phyloP scores from a whole-genome alignment of 1,140 invertebrate genomes.

The Drosophila mauritiana region DNA sequence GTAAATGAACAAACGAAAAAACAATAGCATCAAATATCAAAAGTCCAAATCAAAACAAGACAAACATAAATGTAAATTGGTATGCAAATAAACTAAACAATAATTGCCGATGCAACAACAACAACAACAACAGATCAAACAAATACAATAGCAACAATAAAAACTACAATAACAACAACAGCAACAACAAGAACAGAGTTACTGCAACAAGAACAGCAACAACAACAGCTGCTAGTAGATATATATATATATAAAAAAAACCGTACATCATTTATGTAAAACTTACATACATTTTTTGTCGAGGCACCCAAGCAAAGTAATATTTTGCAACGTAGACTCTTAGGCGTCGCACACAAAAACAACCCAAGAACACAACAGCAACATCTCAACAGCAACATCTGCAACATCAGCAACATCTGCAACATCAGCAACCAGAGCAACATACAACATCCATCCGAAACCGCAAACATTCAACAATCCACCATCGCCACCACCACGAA shows the following conservation, averaged over 20 bases:
- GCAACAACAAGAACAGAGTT: constrained; percentile 47
- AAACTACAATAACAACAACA: constrained; percentile 34
- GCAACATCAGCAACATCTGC: constrained; percentile 36
- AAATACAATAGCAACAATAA: constrained; percentile 42
- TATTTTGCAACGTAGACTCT: constrained; percentile 75
- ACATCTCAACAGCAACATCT: constrained; percentile 37
- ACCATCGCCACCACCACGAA: constrained; percentile 66
- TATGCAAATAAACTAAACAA: constrained; percentile 50
- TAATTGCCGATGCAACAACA: constrained; percentile 29
- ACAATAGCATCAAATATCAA: constrained; percentile 32
- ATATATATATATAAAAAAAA: constrained; percentile 27
- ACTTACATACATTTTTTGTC: constrained; percentile 52
- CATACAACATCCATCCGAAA: constrained; percentile 24
- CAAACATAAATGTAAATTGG: constrained; percentile 75
- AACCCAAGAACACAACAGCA: constrained; percentile 44
- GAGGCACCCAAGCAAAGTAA: constrained; percentile 65
- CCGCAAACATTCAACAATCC: constrained; percentile 52
- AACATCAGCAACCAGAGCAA: constrained; percentile 44
- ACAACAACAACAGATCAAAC: constrained; percentile 23
- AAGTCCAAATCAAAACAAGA: constrained; percentile 41
- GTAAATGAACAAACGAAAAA: constrained; percentile 48
- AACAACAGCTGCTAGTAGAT: constrained; percentile 67
- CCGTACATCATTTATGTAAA: constrained; percentile 24
- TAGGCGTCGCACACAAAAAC: constrained; percentile 69
- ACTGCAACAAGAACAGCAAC: constrained; percentile 39